phyloP scores from a whole-genome alignment of 1,140 invertebrate genomes.

The Danaus melanippus region DNA sequence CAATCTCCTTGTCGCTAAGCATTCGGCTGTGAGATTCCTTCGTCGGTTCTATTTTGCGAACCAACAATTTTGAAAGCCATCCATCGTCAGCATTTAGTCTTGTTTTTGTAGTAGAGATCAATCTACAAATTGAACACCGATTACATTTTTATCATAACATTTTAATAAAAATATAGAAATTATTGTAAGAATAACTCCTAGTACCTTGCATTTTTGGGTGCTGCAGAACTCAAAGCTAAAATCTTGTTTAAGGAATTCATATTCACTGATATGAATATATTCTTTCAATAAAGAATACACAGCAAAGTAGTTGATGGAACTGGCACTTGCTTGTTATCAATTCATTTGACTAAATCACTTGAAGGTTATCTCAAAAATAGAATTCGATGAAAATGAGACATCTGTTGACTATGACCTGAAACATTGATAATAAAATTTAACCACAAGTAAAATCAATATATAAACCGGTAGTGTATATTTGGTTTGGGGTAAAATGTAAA shows the following conservation, averaged over 20 bases:
- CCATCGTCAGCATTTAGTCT: slow-evolving; percentile 77
- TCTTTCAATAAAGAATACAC: slow-evolving; percentile 3
- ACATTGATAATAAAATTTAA: slow-evolving; percentile 13
- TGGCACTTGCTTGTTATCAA: slow-evolving; percentile 51
- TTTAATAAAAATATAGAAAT: slow-evolving; percentile 28
- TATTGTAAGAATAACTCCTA: slow-evolving; percentile 1
- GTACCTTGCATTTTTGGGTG: slow-evolving; percentile 60
- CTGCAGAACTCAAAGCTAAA: slow-evolving; percentile 37
- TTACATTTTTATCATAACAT: slow-evolving; percentile 23
- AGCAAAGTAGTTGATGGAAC: slow-evolving; percentile 11
- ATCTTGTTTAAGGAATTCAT: slow-evolving; percentile 59
- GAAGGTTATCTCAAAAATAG: slow-evolving; percentile 68
- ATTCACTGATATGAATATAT: slow-evolving; percentile 17
- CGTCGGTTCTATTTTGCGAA: slow-evolving; percentile 92
- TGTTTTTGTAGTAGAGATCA: slow-evolving; percentile 63
- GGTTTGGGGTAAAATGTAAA: too few relatives aligned
- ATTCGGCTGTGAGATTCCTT: slow-evolving; percentile 96
- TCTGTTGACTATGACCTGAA: slow-evolving; percentile 42
- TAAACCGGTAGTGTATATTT: background rate
- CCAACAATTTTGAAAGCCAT: slow-evolving; percentile 92
- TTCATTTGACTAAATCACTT: slow-evolving; percentile 64
- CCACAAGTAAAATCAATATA: too few relatives aligned
- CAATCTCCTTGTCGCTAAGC: slow-evolving; percentile 94
- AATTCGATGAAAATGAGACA: slow-evolving; percentile 41
- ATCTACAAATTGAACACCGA: slow-evolving; percentile 36